These are phyloP conservation scores for Phthorimaea operculella DNA, from an alignment of 1,140 invertebrate species.

Conservation along the genomic window DNA sequence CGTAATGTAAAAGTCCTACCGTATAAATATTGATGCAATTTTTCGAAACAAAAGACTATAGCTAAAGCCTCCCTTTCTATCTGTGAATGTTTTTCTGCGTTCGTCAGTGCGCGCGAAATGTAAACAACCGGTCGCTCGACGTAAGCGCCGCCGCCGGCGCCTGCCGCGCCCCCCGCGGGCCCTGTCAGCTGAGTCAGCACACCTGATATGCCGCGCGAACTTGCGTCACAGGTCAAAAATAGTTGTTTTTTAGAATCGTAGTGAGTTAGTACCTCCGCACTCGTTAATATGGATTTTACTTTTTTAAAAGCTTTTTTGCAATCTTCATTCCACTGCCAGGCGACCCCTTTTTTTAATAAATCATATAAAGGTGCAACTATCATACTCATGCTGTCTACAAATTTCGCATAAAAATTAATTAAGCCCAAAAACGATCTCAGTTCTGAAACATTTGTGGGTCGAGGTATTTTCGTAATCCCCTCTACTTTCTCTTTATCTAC, in stretches of 20 bases:
- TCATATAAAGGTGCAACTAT: neutral
- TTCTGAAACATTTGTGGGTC: neutral
- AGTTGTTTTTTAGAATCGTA: neutral
- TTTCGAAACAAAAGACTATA: constrained; percentile 46
- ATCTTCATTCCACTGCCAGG: neutral
- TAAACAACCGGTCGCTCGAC: neutral
- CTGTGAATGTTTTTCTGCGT: constrained; percentile 41
- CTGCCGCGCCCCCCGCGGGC: neutral
- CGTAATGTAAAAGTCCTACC: constrained; percentile 50
- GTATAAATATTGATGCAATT: constrained; percentile 54
- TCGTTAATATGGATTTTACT: neutral
- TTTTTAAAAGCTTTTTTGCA: neutral
- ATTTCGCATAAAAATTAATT: neutral
- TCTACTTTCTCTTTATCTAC: neutral
- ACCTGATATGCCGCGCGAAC: neutral
- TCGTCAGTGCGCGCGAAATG: neutral
- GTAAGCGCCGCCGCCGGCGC: no score
- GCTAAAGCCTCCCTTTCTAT: constrained; percentile 63
- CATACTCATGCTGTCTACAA: neutral
- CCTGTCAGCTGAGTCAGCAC: neutral
- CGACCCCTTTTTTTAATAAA: neutral
- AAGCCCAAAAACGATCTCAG: neutral
- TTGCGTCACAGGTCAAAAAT: neutral
- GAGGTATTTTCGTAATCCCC: neutral
- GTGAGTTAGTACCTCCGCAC: neutral